Evolutionary conservation across 2,797 vertebrate genomes (phyloP), one percentile per base, ranked within the genome.

Genomic region (Tamandua tetradactyla): DNA sequence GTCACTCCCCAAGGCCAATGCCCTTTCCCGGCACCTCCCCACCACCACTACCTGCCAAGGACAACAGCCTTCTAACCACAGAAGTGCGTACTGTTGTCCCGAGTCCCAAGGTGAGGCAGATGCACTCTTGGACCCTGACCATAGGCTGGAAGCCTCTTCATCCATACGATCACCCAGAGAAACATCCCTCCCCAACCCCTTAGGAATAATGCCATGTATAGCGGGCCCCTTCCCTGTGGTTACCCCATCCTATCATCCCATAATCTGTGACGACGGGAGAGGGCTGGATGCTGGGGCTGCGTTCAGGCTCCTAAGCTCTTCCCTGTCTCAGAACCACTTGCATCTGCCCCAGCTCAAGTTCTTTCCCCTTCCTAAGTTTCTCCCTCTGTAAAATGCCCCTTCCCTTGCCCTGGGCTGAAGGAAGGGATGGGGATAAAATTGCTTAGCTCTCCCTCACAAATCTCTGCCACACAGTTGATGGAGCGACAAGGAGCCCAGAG

Each of bases 11-110:
- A 61, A 88, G 27, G 37, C 22, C 22, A 1, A 93, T 96, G 96
- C 85, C 93, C 76, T 89, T 95, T 30, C 83, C 93, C 76, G 76
- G 87, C 5, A 94, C 71, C 52, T 14, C 49, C 59, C 49, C n/a
- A 47, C 87, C 69, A 17, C 76, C 61, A 37, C 76, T 25, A 8
- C 81, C 89, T 71, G 93, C 74, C 17, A 47, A 96, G 95, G 96
- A 97, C 59, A 66, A 79, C 87, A 96, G 81, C 88, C 85, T 97
- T 32, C 74, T 96, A 62, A 97, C 96, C 59, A 95, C 87, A 94
- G 97, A 93, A 97, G 96, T 96, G 89, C 35, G 23, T 72, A 18
- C 55, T n/a, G 37, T 35, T 83, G 62, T 57, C 47, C 32, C 1
- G 1, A 66, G 61, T 61, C 27, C 32, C 30, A 57, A 37, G 22